Base-by-base conservation (phyloP, 2,888 invertebrate species). In the Pharmacophagus antenor region DNA sequence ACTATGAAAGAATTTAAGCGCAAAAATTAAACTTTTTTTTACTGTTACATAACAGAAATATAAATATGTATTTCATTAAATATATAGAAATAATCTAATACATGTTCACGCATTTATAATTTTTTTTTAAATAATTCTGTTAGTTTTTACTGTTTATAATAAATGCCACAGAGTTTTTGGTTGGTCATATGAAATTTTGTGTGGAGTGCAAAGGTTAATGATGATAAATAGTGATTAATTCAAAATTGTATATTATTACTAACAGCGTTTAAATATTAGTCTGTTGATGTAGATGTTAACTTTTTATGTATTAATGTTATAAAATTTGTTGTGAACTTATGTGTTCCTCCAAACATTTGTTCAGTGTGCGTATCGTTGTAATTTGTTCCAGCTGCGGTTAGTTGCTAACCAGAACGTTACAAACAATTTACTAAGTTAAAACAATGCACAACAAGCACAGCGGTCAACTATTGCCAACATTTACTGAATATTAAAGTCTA, bases 301-400 rank as follows among this genome's bases (percentile, higher is more conserved):
- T 2, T 27, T 0, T n/a, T n/a, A 37, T n/a, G 1, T 37, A 5
- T n/a, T 37, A 37, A 4, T 37, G n/a, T n/a, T n/a, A n/a, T n/a
- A 37, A n/a, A 37, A n/a, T 37, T n/a, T 37, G 5, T 37, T 2
- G 4, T 37, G n/a, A n/a, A 37, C 37, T 37, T 25, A 5, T 37
- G n/a, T 37, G 37, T 37, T n/a, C 15, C 15, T 3, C 37, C 5
- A 37, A 15, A 37, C n/a, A 37, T 5, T 37, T 37, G n/a, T 37
- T 15, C 37, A 37, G 5, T n/a, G 15, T 37, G 37, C 37, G 15
- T 37, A 37, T 15, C 5, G n/a, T 37, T 37, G 37, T 37, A 37
- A 37, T 37, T 37, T 37, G 37, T 37, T 37, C 37, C 37, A n/a
- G 37, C 37, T 37, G 37, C 37, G 37, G 37, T 37, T 37, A 37